These are phyloP conservation scores for Oasisia sp. DNA, from an alignment of 2,888 invertebrate species.

Conservation along the genomic window DNA sequence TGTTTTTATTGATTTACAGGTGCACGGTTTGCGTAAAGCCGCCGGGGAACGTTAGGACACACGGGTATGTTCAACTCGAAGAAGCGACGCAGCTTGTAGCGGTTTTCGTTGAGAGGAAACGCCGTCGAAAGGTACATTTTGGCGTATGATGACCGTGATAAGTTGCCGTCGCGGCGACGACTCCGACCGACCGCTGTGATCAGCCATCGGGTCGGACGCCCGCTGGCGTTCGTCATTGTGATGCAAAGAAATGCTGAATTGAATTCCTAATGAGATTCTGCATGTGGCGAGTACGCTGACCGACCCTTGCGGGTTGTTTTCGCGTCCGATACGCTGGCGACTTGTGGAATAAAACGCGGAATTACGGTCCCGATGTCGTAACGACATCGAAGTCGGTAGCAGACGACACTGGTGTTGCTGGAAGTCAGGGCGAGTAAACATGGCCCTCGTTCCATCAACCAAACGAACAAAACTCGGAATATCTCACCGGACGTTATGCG, in stretches of 20 bases:
- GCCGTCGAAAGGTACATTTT: neutral
- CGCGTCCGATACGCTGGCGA: neutral
- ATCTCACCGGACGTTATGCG: slow-evolving; percentile 10
- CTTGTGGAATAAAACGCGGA: neutral
- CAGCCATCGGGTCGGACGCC: slow-evolving; percentile 3
- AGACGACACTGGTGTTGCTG: neutral
- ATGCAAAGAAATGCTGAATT: slow-evolving; percentile 13
- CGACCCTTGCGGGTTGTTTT: neutral
- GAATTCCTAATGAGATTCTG: neutral
- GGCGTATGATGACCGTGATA: neutral
- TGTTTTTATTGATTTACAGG: slow-evolving; percentile 17
- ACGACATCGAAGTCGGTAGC: neutral
- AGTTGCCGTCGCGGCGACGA: neutral
- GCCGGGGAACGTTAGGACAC: slow-evolving; percentile 1
- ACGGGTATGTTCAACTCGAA: slow-evolving; percentile 12
- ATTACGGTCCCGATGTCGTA: neutral
- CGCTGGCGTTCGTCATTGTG: slow-evolving; percentile 8
- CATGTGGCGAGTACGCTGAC: neutral
- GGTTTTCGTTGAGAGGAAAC: neutral
- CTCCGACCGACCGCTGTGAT: neutral
- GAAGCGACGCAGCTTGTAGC: neutral
- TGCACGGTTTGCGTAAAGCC: slow-evolving; percentile 17
- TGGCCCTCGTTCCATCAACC: neutral
- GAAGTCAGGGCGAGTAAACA: neutral
- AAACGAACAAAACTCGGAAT: neutral